phyloP scores from a whole-genome alignment of 1,140 invertebrate genomes.

The Apolygus lucorum region DNA sequence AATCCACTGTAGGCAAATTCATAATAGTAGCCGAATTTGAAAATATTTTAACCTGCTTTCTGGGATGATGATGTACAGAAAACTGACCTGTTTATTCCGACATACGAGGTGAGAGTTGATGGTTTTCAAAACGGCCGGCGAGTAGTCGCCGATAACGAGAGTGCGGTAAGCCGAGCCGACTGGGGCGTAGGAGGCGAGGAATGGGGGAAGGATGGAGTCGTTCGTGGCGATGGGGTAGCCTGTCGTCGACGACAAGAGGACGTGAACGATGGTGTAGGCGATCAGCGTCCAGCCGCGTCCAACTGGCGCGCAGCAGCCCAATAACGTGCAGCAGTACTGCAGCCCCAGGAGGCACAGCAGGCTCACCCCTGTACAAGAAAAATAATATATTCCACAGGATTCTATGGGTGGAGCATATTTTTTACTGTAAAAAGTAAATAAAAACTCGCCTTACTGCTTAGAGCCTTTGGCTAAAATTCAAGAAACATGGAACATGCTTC shows the following conservation, averaged over 20 bases:
- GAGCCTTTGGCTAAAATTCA: no score
- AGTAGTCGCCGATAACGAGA: conserved; percentile 56
- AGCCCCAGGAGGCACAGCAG: conserved; percentile 69
- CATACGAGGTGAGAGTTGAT: conserved; percentile 47
- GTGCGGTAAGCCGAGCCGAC: conserved; percentile 55
- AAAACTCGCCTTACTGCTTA: no score
- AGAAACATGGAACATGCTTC: no score
- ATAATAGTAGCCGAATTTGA: no score
- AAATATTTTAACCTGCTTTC: no score
- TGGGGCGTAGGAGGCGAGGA: not conserved
- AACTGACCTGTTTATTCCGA: conserved; percentile 55
- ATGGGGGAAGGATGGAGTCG: conserved; percentile 40
- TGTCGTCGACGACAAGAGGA: conserved; percentile 53
- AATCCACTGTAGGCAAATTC: no score
- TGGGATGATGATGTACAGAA: no score
- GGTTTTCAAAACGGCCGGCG: conserved; percentile 49
- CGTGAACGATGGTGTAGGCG: conserved; percentile 51
- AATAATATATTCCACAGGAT: no score
- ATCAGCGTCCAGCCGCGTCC: conserved; percentile 45
- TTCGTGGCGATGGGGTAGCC: conserved; percentile 62
- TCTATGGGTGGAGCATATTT: no score
- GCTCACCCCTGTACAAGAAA: conserved; percentile 53
- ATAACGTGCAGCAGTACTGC: conserved; percentile 58
- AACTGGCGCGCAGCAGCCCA: conserved; percentile 51
- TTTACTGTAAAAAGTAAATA: no score